Evolutionary conservation across 2,797 vertebrate species (phyloP).

Genomic region (Falco columbarius): DNA sequence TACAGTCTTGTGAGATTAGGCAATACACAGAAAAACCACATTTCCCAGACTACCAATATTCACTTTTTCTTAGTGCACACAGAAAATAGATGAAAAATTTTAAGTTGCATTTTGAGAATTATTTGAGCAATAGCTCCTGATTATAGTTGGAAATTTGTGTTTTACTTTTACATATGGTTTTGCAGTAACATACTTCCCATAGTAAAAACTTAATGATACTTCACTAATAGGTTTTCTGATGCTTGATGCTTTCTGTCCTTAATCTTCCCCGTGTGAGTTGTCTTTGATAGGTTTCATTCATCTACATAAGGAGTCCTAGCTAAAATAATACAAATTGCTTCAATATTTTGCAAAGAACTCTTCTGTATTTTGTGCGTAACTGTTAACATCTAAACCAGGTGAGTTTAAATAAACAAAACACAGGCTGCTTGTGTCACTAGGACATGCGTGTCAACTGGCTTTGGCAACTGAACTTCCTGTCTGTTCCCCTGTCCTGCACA

Average conservation of each 20-base stretch:
- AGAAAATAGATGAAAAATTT: background rate
- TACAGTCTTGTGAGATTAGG: background rate
- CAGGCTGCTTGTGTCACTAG: background rate
- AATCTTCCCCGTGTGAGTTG: background rate
- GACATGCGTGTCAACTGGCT: rapidly evolving
- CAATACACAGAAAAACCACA: background rate
- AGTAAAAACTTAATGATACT: background rate
- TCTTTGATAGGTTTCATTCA: background rate
- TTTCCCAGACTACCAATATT: background rate
- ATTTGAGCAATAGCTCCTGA: background rate
- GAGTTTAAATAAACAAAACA: background rate
- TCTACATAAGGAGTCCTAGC: background rate
- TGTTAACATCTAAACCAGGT: background rate
- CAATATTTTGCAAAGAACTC: background rate
- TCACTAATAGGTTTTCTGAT: background rate
- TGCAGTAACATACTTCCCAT: background rate
- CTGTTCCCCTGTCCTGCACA: background rate
- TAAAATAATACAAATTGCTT: background rate
- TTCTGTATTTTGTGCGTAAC: background rate
- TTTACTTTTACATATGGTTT: background rate
- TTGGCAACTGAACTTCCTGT: background rate
- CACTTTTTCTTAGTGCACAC: background rate
- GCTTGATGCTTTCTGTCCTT: background rate
- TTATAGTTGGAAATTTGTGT: background rate
- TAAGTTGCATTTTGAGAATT: background rate